These are phyloP conservation scores for Aphelocoma californica DNA, from an alignment of 2,797 vertebrate genomes.

Conservation along the genomic window DNA sequence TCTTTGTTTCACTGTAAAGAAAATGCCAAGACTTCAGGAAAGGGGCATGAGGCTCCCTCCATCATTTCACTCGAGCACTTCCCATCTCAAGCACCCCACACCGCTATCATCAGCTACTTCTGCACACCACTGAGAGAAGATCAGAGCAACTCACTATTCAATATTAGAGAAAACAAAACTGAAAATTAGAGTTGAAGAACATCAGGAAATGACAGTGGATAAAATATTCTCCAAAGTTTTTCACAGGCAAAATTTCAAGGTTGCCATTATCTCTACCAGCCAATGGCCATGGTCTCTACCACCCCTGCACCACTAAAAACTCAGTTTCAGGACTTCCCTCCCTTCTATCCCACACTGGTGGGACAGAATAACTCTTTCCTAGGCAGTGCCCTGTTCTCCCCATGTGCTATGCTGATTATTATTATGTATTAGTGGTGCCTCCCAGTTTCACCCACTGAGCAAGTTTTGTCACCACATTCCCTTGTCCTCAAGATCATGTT, in stretches of 20 bases:
- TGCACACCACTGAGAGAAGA: neutral
- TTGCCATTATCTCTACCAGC: neutral
- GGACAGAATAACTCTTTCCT: neutral
- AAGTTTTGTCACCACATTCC: neutral
- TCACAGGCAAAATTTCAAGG: neutral
- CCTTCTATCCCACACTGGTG: neutral
- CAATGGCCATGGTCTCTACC: neutral
- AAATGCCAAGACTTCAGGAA: neutral
- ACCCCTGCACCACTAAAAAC: neutral
- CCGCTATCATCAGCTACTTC: fast-evolving
- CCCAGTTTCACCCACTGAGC: neutral
- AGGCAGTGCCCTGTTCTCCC: neutral
- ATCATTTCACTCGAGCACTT: neutral
- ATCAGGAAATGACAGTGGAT: neutral
- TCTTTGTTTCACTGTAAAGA: neutral
- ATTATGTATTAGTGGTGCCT: neutral
- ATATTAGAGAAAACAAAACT: neutral
- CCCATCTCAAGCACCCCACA: neutral
- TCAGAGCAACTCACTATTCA: neutral
- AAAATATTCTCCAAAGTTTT: neutral
- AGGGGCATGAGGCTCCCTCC: neutral
- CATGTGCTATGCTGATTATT: fast-evolving
- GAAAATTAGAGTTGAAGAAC: neutral
- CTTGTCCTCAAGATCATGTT: neutral
- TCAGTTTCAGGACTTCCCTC: neutral